phyloP scores from a whole-genome alignment of 2,797 vertebrate species.

The Selene dorsalis region DNA sequence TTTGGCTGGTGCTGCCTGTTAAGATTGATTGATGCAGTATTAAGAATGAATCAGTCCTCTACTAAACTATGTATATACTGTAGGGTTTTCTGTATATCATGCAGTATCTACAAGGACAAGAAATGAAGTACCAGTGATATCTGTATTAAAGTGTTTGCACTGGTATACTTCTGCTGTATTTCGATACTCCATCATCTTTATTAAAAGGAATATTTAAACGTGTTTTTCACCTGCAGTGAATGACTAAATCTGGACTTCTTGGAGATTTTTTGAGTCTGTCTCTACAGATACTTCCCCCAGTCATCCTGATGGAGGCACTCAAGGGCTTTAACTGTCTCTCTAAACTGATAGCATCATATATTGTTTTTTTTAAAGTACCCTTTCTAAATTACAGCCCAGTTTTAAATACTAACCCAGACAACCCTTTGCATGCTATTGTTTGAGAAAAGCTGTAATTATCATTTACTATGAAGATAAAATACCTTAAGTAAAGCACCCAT shows the following conservation, averaged over 20 bases:
- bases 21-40: neutral
- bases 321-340: conserved; percentile 49
- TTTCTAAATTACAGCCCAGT: conserved; percentile 36
- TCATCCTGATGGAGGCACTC: conserved; percentile 71
- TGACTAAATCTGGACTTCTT: neutral
- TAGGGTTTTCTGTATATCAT: neutral
- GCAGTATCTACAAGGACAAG: neutral
- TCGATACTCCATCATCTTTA: conserved; percentile 4
- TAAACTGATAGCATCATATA: conserved; percentile 12
- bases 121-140: neutral
- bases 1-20: neutral
- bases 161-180: conserved; percentile 1
- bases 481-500: conserved; percentile 94
- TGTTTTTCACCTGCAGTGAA: conserved; percentile 31
- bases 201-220: conserved; percentile 16
- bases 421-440: conserved; percentile 1
- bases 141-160: neutral
- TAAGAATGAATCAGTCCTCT: neutral
- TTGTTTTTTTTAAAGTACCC: too few species aligned
- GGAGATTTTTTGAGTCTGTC: conserved; percentile 14
- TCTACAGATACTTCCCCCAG: conserved; percentile 35
- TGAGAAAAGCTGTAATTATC: conserved; percentile 39
- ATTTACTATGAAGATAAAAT: conserved; percentile 59
- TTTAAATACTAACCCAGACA: conserved; percentile 24
- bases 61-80: too few species aligned